Conservation (phyloP, 2,113 vertebrate genomes). For the Pseudorectes ferrugineus region DNA sequence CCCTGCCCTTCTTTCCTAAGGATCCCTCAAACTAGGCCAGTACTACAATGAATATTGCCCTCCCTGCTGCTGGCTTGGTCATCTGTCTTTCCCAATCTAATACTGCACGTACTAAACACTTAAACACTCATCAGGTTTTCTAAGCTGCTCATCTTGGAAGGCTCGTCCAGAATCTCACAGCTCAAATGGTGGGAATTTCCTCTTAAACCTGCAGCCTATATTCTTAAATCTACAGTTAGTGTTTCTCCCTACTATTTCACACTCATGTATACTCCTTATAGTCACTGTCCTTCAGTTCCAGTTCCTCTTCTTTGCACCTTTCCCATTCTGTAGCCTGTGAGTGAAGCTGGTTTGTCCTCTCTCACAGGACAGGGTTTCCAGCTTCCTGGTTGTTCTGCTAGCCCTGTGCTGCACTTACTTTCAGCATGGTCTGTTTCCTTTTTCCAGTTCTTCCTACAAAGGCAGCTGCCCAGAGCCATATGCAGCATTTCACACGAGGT, state of each 20-base stretch:
- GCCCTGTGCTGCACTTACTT: neutral
- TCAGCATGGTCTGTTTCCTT: fast-evolving
- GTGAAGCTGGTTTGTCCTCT: neutral
- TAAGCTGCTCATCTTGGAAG: neutral
- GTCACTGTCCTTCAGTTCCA: neutral
- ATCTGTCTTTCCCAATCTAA: neutral
- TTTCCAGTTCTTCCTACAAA: neutral
- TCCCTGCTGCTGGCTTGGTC: neutral
- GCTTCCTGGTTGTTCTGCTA: neutral
- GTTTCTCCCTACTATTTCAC: neutral
- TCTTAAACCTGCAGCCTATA: neutral
- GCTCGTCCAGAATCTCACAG: neutral
- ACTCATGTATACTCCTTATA: neutral
- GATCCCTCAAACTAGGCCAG: neutral
- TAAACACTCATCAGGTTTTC: neutral
- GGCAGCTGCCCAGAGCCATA: neutral
- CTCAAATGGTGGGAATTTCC: neutral
- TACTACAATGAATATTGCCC: neutral
- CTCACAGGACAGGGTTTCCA: neutral
- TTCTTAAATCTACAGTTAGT: neutral
- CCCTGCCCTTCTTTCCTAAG: neutral
- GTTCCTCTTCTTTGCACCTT: neutral
- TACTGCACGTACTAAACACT: neutral
- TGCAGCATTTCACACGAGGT: fast-evolving
- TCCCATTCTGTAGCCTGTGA: neutral